Percentiles rank a stretch among this genome's conserved stretches.
phyloP scores from a whole-genome alignment of 2,888 invertebrate species.

The Creontiades dilutus region DNA sequence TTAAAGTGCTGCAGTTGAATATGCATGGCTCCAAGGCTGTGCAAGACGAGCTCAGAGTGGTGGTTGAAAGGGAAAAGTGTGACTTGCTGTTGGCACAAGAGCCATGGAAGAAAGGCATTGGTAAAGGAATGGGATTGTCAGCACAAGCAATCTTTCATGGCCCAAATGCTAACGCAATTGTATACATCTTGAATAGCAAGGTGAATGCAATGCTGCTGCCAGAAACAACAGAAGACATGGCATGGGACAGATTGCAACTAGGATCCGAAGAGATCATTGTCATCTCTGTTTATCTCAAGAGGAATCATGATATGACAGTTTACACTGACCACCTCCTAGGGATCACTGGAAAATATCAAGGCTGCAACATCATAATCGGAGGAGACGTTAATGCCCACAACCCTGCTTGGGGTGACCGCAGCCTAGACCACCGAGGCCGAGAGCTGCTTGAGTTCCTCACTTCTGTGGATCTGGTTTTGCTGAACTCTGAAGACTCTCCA shows the following conservation, averaged over 20 bases:
- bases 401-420: background rate
- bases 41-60: no score
- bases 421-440: background rate
- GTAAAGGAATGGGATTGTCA: background rate
- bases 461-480: no score
- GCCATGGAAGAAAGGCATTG: no score
- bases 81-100: no score
- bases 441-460: background rate
- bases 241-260: background rate
- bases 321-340: background rate
- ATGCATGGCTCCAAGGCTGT: no score
- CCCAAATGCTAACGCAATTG: background rate
- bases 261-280: background rate
- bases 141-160: slow-evolving; percentile 28
- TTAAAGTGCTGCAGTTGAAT: no score
- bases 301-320: background rate
- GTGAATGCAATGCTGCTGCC: slow-evolving; percentile 17
- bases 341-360: background rate
- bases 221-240: slow-evolving; percentile 7
- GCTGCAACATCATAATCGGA: background rate
- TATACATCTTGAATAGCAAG: background rate
- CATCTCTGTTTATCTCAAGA: background rate
- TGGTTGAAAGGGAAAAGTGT: no score
- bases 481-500: no score
- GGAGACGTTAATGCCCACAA: slow-evolving; percentile 26